phyloP scores from a whole-genome alignment of 2,888 invertebrate genomes.

The Tanypteryx hageni region DNA sequence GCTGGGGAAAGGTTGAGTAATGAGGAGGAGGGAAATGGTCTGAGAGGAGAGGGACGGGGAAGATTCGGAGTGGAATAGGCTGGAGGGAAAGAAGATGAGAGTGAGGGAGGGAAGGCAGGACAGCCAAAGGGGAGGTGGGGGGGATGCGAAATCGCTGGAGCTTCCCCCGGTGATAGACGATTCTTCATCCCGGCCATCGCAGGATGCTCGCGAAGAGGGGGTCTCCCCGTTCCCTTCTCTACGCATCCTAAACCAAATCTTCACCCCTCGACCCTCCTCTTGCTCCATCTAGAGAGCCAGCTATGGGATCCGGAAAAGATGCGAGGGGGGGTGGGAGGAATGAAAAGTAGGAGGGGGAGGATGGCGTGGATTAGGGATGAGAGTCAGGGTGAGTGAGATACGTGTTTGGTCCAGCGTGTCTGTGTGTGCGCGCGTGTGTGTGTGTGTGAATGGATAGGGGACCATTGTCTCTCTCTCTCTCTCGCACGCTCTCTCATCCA shows the following conservation, averaged over 20 bases:
- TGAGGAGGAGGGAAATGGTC: slow-evolving; percentile 47
- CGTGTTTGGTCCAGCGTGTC: neutral
- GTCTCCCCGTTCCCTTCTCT: neutral
- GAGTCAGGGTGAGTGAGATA: neutral
- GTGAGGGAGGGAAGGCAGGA: neutral
- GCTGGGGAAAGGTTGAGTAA: slow-evolving; percentile 58
- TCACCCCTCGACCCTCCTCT: neutral
- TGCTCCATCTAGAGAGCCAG: neutral
- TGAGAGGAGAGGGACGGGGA: neutral
- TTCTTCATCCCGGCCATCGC: slow-evolving; percentile 55
- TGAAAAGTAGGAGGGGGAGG: neutral
- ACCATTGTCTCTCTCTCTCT: slow-evolving; percentile 27
- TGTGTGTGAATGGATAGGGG: slow-evolving; percentile 5
- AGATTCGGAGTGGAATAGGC: neutral
- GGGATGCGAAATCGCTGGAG: slow-evolving; percentile 56
- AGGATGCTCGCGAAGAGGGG: neutral
- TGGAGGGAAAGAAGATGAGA: neutral
- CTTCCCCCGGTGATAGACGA: slow-evolving; percentile 55
- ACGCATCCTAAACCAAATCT: neutral
- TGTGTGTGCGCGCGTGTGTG: neutral
- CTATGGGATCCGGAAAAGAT: neutral
- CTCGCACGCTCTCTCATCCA: neutral
- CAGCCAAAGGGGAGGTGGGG: neutral
- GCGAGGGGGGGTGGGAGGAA: neutral
- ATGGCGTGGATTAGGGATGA: neutral